Conservation (phyloP, 2,888 invertebrate genomes). For the Augochlorella aurata region DNA sequence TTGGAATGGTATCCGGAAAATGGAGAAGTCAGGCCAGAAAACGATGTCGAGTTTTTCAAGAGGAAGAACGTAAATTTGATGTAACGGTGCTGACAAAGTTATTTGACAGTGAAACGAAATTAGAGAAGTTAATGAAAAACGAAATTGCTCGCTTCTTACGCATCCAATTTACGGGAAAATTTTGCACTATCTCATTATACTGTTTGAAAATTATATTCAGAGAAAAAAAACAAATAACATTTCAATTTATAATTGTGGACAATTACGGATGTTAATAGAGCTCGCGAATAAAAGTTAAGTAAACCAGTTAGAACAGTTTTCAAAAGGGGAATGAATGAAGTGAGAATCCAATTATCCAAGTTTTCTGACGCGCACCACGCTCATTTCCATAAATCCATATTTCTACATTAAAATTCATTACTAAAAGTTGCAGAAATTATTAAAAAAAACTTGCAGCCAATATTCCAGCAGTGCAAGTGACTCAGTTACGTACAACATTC, state of each 20-base stretch:
- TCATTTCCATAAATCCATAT: slow-evolving; percentile 11
- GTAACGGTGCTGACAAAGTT: background rate
- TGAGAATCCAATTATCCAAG: slow-evolving; percentile 14
- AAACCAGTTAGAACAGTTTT: slow-evolving; percentile 4
- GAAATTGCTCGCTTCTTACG: background rate
- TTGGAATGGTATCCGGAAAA: background rate
- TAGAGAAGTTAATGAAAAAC: background rate
- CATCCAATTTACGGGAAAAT: background rate
- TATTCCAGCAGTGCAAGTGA: background rate
- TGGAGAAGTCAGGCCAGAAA: background rate
- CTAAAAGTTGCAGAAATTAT: slow-evolving; percentile 1
- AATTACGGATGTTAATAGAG: background rate
- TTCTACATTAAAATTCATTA: slow-evolving; percentile 15
- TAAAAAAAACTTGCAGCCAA: background rate
- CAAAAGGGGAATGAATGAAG: slow-evolving; percentile 4
- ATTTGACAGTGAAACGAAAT: background rate
- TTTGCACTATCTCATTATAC: background rate
- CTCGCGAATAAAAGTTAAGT: background rate
- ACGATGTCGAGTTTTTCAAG: background rate
- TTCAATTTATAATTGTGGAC: background rate
- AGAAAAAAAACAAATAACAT: background rate
- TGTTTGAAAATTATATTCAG: background rate
- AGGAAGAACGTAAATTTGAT: background rate
- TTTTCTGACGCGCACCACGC: slow-evolving; percentile 10
- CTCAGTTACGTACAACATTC: background rate